phyloP scores from a whole-genome alignment of 2,113 vertebrate species.

The Pollimyrus isidori region DNA sequence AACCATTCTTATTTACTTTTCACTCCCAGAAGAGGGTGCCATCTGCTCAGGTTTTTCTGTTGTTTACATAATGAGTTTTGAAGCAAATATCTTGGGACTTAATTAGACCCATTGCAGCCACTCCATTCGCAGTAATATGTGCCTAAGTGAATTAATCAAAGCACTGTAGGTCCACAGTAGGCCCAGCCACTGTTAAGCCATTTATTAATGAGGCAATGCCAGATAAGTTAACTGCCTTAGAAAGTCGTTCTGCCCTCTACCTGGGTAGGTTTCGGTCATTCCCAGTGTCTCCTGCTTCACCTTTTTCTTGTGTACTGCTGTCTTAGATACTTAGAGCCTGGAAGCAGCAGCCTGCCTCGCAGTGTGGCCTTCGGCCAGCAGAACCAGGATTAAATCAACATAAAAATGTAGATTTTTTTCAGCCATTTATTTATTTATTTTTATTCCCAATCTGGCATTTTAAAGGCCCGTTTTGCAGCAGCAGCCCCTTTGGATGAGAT shows the following conservation, averaged over 20 bases:
- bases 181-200: slow-evolving; percentile 27
- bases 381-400: neutral
- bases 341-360: neutral
- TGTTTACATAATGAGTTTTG: slow-evolving; percentile 22
- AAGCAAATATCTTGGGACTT: slow-evolving; percentile 31
- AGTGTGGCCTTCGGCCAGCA: neutral
- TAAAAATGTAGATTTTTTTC: neutral
- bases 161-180: slow-evolving; percentile 17
- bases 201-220: neutral
- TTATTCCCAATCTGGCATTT: neutral
- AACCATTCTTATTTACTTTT: neutral
- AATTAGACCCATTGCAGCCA: slow-evolving; percentile 28
- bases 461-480: neutral
- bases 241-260: neutral
- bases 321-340: neutral
- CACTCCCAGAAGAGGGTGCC: neutral
- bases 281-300: neutral
- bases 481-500: too few species aligned
- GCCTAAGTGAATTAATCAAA: slow-evolving; percentile 33
- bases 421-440: neutral
- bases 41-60: slow-evolving; percentile 13
- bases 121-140: slow-evolving; percentile 24
- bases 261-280: neutral
- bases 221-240: neutral
- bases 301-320: neutral